A percentile compares a stretch with the other conserved stretches of the same genome.
Conservation (phyloP, 2,113 vertebrate species). For the Conger conger region DNA sequence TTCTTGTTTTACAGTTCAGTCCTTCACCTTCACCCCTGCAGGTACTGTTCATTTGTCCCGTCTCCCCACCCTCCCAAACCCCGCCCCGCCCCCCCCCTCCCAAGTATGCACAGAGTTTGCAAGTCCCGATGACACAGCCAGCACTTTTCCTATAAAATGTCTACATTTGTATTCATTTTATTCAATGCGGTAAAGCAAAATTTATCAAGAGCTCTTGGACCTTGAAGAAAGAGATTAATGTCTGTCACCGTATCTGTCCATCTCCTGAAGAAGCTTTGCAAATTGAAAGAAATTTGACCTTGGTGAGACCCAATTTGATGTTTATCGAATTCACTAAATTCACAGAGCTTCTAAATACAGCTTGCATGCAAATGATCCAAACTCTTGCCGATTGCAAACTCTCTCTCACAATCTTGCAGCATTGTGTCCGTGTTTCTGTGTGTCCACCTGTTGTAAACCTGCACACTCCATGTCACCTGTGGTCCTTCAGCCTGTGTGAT, state of each 20-base stretch:
- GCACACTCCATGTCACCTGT: background rate
- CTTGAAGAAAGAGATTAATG: background rate
- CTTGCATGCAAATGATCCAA: background rate
- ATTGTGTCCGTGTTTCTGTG: background rate
- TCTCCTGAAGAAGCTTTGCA: background rate
- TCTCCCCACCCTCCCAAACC: slow-evolving; percentile 59
- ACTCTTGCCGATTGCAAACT: background rate
- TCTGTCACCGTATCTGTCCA: background rate
- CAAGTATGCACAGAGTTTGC: slow-evolving; percentile 11
- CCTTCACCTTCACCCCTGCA: slow-evolving; percentile 89
- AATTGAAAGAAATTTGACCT: background rate
- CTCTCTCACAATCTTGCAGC: background rate
- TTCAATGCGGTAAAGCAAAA: background rate
- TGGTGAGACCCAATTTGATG: background rate
- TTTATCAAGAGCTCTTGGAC: background rate
- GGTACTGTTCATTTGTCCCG: slow-evolving; percentile 84
- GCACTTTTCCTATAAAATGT: background rate
- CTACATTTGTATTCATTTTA: background rate
- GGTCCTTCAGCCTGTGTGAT: background rate
- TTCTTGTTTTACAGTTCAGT: slow-evolving; percentile 91
- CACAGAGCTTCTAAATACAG: background rate
- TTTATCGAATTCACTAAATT: slow-evolving; percentile 1
- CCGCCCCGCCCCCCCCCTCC: slow-evolving; percentile 32
- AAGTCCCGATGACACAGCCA: background rate
- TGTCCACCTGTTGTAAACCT: slow-evolving; percentile 1